These are phyloP conservation scores for Trichoplax adhaerens DNA, from an alignment of 37 sponge, comb jelly and placozoan genomes.

Conservation along the genomic window DNA sequence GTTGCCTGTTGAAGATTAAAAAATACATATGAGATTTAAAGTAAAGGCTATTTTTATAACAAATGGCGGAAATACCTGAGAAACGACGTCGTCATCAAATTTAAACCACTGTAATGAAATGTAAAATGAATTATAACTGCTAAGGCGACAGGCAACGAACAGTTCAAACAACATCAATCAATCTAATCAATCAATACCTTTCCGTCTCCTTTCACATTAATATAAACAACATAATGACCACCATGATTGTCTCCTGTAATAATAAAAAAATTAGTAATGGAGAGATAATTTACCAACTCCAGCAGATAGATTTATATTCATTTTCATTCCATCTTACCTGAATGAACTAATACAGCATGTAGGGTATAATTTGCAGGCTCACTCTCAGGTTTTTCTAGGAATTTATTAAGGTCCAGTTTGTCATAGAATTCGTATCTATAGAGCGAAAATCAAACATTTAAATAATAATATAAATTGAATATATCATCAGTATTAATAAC, in stretches of 20 bases:
- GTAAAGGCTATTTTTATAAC: neutral
- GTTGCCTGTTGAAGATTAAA: conserved; percentile 28
- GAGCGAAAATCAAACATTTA: neutral
- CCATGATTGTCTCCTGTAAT: conserved; percentile 82
- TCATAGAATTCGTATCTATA: conserved; percentile 84
- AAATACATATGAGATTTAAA: neutral
- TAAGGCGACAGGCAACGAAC: too few relatives aligned
- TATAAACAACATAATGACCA: conserved; percentile 88
- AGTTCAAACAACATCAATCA: neutral
- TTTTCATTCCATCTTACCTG: neutral
- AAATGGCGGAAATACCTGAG: conserved; percentile 7
- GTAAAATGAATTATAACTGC: neutral
- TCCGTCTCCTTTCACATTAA: conserved; percentile 76
- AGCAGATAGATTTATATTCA: neutral
- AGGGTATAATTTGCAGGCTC: conserved; percentile 57
- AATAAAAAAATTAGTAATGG: neutral
- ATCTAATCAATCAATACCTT: conserved; percentile 31
- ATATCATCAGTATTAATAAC: neutral
- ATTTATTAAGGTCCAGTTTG: conserved; percentile 57
- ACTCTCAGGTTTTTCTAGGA: conserved; percentile 41
- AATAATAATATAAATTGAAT: neutral
- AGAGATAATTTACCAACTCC: neutral
- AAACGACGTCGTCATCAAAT: conserved; percentile 99
- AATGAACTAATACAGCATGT: conserved; percentile 85
- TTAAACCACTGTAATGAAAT: conserved; percentile 71